phyloP scores from a whole-genome alignment of 2,797 vertebrate genomes.

The Prionace glauca region DNA sequence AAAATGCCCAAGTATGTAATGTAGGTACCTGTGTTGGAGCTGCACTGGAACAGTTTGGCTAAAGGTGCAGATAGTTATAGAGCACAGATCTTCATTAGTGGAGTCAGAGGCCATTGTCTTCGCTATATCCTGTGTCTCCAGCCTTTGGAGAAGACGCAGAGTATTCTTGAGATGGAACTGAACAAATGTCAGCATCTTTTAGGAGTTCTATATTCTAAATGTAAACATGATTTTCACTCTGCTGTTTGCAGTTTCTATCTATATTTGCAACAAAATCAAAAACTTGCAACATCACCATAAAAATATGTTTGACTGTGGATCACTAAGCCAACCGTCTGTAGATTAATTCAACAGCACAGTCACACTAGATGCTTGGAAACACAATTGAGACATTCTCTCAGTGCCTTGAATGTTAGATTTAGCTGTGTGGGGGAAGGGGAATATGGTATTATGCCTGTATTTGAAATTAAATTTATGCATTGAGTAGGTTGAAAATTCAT shows the following conservation, averaged over 20 bases:
- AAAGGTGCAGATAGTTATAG: no score
- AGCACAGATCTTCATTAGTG: no score
- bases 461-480: background rate
- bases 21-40: background rate
- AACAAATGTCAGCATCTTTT: background rate
- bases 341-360: background rate
- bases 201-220: background rate
- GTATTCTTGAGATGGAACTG: background rate
- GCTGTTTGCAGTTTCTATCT: background rate
- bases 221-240: background rate
- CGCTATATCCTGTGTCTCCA: background rate
- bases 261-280: background rate
- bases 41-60: background rate
- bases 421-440: background rate
- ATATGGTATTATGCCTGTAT: background rate
- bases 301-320: background rate
- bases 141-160: background rate
- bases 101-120: background rate
- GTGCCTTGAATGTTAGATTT: background rate
- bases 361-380: background rate
- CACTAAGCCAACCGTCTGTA: no score
- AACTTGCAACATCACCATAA: background rate
- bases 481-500: background rate
- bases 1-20: background rate
- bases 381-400: background rate